Base-by-base conservation (phyloP, 2,797 vertebrate genomes). In the Darevskia nairensis region DNA sequence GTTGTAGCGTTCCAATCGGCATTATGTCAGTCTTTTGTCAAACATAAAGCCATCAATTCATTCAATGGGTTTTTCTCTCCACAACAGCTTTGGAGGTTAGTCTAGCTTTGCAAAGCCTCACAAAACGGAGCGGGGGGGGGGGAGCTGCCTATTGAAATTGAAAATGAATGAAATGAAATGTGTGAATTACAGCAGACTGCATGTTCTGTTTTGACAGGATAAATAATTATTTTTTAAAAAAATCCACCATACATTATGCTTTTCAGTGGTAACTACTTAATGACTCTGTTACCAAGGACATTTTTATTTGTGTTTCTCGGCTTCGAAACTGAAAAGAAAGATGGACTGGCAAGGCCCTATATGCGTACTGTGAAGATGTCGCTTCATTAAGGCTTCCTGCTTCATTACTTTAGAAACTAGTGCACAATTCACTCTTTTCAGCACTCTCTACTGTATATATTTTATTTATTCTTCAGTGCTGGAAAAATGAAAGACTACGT, bases 391-490 rank as follows among this genome's bases (percentile, higher is more conserved):
- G 29, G 8, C 23, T 92, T 91, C 8, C 69, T 85, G 71, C 39
- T 92, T 93, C 69, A 80, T 93, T 93, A 78, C 85, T 90, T 94
- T 86, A 80, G 46, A 93, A 89, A 29, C 80, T 4, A 86, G 69
- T 9, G 76, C 1, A 55, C 87, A 85, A 92, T 85, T 88, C 80
- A 90, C 17, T 75, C 59, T 89, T 90, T 75, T 75, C 3, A 82
- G 35, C 5, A 71, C 72, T 89, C 27, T 82, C 78, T 79, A 21
- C 59, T 80, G 0, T 86, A 19, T 39, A 90, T 32, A 10, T 88
- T 1, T 80, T 80, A n/a, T 66, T 87, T 93, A 86, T 89, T 15
- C 3, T 82, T 89, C 88, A 88, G 81, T 35, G n/a, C 23, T 86
- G 13, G 5, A 2, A 19, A 89, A 87, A 71, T 0, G 27, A 25